Evolutionary conservation across 2,113 vertebrate species (phyloP).

Genomic region (Paraplagusia blochii): DNA sequence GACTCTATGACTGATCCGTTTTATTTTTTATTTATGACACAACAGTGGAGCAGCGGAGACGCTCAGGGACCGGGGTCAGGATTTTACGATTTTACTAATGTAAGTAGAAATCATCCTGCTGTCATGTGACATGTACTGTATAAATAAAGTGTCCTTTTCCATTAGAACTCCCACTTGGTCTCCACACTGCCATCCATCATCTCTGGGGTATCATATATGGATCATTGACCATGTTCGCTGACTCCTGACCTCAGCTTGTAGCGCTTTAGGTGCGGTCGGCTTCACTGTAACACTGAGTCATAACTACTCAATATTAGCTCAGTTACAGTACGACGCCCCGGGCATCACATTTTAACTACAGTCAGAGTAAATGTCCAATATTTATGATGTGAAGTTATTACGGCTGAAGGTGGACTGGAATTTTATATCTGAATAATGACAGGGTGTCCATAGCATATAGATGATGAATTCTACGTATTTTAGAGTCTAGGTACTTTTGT

Average conservation of each 20-base stretch:
- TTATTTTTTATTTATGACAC: background rate
- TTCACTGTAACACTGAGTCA: background rate
- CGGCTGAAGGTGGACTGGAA: too few relatives aligned
- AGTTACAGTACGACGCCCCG: too few relatives aligned
- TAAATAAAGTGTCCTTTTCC: slow-evolving; percentile 8
- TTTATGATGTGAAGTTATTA: too few relatives aligned
- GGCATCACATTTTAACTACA: background rate
- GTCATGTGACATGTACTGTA: background rate
- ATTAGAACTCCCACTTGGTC: background rate
- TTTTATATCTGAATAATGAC: too few relatives aligned
- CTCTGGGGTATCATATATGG: background rate
- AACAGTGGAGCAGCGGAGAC: background rate
- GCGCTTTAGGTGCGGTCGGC: background rate
- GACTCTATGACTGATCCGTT: background rate
- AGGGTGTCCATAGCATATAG: too few relatives aligned
- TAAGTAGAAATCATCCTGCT: background rate
- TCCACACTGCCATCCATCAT: background rate
- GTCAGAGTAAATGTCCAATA: background rate
- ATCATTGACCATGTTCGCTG: background rate
- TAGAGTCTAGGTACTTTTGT: too few relatives aligned
- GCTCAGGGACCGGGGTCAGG: background rate
- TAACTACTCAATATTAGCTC: background rate
- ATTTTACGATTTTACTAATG: background rate
- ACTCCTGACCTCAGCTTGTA: slow-evolving; percentile 1
- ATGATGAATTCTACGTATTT: too few relatives aligned